These are phyloP conservation scores for Zophobas morio DNA, from an alignment of 1,140 invertebrate genomes.

Conservation along the genomic window DNA sequence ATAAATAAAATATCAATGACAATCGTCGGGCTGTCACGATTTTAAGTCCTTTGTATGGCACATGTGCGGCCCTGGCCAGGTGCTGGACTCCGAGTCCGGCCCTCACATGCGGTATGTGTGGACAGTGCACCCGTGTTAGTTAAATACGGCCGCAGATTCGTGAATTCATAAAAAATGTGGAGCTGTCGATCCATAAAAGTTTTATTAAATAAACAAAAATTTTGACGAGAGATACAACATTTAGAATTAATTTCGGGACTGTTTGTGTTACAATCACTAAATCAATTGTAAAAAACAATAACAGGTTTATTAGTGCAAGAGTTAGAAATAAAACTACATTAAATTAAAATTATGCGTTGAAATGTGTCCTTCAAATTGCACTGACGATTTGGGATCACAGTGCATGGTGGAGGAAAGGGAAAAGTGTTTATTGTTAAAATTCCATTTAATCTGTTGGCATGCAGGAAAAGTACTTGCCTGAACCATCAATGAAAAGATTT, in stretches of 20 bases:
- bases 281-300: too few species aligned
- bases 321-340: too few species aligned
- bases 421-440: conserved; percentile 28
- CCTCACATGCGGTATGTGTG: conserved; percentile 42
- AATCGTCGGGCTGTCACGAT: conserved; percentile 59
- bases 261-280: too few species aligned
- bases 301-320: too few species aligned
- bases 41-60: conserved; percentile 58
- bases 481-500: conserved; percentile 57
- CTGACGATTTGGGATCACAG: background rate
- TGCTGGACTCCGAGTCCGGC: conserved; percentile 37
- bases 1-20: conserved; percentile 66
- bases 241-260: too few species aligned
- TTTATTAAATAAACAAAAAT: background rate
- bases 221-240: too few species aligned
- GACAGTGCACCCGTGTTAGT: conserved; percentile 44
- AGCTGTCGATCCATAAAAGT: background rate
- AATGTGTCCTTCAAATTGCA: too few species aligned
- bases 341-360: too few species aligned
- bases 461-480: conserved; percentile 51
- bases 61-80: conserved; percentile 56
- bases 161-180: conserved; percentile 33
- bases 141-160: conserved; percentile 37
- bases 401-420: background rate
- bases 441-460: conserved; percentile 53